Conservation (phyloP, 1,140 invertebrate species). For the Zophobas atratus region DNA sequence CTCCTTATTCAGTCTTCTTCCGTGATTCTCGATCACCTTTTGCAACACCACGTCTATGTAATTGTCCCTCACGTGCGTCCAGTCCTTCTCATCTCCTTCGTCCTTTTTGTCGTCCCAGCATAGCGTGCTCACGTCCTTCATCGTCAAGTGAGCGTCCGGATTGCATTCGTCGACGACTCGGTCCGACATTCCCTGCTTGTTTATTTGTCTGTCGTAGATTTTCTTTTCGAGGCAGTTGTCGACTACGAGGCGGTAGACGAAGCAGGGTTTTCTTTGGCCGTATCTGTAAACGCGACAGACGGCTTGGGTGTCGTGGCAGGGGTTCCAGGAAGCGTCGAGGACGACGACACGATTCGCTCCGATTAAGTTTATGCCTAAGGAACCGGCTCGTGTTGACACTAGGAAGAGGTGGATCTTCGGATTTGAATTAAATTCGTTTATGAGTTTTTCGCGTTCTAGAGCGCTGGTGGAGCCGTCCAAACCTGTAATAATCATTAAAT, state of each 20-base stretch:
- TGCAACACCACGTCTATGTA: slow-evolving; percentile 89
- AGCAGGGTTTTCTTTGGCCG: slow-evolving; percentile 95
- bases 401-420: slow-evolving; percentile 92
- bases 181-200: slow-evolving; percentile 97
- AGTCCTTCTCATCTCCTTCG: slow-evolving; percentile 82
- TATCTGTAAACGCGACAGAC: slow-evolving; percentile 98
- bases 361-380: slow-evolving; percentile 97
- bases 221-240: slow-evolving; percentile 98
- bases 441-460: slow-evolving; percentile 94
- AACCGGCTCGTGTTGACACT: slow-evolving; percentile 97
- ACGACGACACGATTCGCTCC: slow-evolving; percentile 98
- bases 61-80: slow-evolving; percentile 78
- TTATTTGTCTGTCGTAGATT: slow-evolving; percentile 98
- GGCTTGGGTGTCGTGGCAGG: slow-evolving; percentile 99
- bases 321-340: slow-evolving; percentile 99
- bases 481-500: slow-evolving; percentile 67
- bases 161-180: slow-evolving; percentile 98
- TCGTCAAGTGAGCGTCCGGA: slow-evolving; percentile 94
- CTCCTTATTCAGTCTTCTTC: slow-evolving; percentile 84
- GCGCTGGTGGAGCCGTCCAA: slow-evolving; percentile 97
- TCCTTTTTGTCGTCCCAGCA: slow-evolving; percentile 91
- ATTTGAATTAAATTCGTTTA: slow-evolving; percentile 97
- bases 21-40: slow-evolving; percentile 76
- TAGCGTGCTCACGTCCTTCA: slow-evolving; percentile 95
- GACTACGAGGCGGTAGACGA: slow-evolving; percentile 96